These are phyloP conservation scores for Aporophyla nigra DNA, from an alignment of 2,888 invertebrate genomes.

Conservation along the genomic window DNA sequence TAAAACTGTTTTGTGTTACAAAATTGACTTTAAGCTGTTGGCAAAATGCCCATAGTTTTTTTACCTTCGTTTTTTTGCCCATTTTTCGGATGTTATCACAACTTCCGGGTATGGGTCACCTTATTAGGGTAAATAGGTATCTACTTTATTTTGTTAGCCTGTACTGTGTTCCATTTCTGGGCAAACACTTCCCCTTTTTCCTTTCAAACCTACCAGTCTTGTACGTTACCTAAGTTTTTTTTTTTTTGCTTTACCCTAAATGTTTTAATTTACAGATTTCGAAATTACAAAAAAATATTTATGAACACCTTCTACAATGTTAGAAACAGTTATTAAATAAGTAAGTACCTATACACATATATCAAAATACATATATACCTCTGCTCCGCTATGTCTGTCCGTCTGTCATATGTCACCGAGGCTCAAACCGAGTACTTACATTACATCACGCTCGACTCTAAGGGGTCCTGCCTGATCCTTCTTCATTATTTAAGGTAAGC, in stretches of 20 bases:
- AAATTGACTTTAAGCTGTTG: slow-evolving; percentile 1
- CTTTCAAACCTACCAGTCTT: too few relatives aligned
- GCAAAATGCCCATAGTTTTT: slow-evolving; percentile 18
- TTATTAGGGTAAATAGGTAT: too few relatives aligned
- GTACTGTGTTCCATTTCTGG: too few relatives aligned
- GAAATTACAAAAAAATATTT: too few relatives aligned
- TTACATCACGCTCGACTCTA: slow-evolving; percentile 42
- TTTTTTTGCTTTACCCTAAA: too few relatives aligned
- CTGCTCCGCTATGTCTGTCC: slow-evolving; percentile 5
- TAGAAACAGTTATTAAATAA: not conserved
- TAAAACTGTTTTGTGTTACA: slow-evolving; percentile 29
- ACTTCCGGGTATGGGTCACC: too few relatives aligned
- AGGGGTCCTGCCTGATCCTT: slow-evolving; percentile 17
- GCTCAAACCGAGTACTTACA: slow-evolving; percentile 9
- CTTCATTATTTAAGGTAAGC: slow-evolving; percentile 36
- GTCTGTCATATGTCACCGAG: slow-evolving; percentile 25
- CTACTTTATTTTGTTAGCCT: too few relatives aligned
- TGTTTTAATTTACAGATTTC: too few relatives aligned
- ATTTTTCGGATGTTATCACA: not conserved
- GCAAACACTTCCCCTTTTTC: too few relatives aligned
- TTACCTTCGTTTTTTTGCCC: not conserved
- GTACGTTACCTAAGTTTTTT: too few relatives aligned
- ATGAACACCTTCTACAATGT: not conserved
- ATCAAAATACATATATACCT: too few relatives aligned
- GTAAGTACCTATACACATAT: too few relatives aligned